These are phyloP conservation scores for Dryas iulia DNA, from an alignment of 1,140 invertebrate genomes.

Conservation along the genomic window DNA sequence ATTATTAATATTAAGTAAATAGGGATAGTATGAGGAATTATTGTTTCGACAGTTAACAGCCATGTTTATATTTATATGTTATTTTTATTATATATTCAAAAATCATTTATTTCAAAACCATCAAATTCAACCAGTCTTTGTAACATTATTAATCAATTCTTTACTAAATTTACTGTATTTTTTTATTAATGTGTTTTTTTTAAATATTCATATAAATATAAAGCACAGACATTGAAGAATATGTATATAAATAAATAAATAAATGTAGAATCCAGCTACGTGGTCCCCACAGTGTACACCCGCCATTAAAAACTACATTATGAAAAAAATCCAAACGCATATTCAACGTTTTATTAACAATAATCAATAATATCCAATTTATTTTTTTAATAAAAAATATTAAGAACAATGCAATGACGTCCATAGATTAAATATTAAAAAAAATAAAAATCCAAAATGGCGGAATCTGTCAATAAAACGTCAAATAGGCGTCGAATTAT, in stretches of 20 bases:
- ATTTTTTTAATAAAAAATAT: background rate
- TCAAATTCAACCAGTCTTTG: background rate
- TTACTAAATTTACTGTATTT: too few relatives aligned
- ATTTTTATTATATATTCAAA: background rate
- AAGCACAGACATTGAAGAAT: background rate
- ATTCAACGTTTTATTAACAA: background rate
- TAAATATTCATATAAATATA: background rate
- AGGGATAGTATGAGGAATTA: conserved; percentile 13
- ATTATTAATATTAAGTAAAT: too few relatives aligned
- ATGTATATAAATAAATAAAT: conserved; percentile 6
- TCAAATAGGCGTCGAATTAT: background rate
- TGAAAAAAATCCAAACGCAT: background rate
- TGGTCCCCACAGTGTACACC: conserved; percentile 15
- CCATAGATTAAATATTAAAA: background rate
- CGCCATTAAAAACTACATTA: background rate
- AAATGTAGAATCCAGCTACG: conserved; percentile 26
- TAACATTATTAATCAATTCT: too few relatives aligned
- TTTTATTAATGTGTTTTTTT: too few relatives aligned
- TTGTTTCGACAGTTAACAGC: conserved; percentile 8
- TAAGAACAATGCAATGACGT: too few relatives aligned
- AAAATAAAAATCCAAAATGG: background rate
- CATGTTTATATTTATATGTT: conserved; percentile 8
- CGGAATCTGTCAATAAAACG: background rate
- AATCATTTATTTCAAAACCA: background rate
- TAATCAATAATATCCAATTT: background rate